A percentile compares a stretch with the other conserved stretches of the same genome.
phyloP scores from a whole-genome alignment of 2,888 invertebrate species.

The Siphonodentalium dalli region DNA sequence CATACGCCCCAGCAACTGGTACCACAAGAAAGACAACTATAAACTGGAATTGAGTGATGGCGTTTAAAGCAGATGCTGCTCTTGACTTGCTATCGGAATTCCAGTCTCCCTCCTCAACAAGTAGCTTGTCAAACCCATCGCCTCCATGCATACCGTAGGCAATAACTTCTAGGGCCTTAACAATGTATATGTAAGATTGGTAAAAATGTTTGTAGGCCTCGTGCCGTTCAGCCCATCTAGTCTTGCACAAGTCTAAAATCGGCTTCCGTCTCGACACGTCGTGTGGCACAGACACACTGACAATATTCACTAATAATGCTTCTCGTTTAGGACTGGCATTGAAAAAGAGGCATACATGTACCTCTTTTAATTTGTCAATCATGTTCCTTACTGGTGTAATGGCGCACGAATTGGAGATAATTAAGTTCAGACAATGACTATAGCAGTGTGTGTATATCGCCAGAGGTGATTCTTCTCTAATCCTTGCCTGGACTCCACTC shows the following conservation, averaged over 20 bases:
- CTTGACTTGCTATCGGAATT: no score
- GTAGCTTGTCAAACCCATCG: no score
- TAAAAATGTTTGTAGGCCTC: slow-evolving; percentile 12
- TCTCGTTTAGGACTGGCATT: slow-evolving; percentile 11
- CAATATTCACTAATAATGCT: slow-evolving; percentile 1
- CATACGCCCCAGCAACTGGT: no score
- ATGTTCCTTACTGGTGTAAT: slow-evolving; percentile 8
- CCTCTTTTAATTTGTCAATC: slow-evolving; percentile 11
- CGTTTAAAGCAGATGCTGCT: no score
- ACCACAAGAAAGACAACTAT: no score
- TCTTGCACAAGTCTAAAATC: slow-evolving; percentile 17
- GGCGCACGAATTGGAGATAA: slow-evolving; percentile 3
- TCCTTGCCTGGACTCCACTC: slow-evolving; percentile 14
- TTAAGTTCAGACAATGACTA: slow-evolving; percentile 14
- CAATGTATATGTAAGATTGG: slow-evolving; percentile 7
- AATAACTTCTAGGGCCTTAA: slow-evolving; percentile 18
- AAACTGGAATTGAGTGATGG: no score
- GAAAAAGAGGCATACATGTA: slow-evolving; percentile 14
- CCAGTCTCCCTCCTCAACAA: no score
- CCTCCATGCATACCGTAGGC: slow-evolving; percentile 1
- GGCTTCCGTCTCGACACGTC: slow-evolving; percentile 9
- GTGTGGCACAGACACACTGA: not conserved
- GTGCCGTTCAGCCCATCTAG: slow-evolving; percentile 17
- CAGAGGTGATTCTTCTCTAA: slow-evolving; percentile 4
- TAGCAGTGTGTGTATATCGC: slow-evolving; percentile 15